Base-by-base conservation (phyloP, 1,140 invertebrate genomes). In the Zaprionus nigranus region DNA sequence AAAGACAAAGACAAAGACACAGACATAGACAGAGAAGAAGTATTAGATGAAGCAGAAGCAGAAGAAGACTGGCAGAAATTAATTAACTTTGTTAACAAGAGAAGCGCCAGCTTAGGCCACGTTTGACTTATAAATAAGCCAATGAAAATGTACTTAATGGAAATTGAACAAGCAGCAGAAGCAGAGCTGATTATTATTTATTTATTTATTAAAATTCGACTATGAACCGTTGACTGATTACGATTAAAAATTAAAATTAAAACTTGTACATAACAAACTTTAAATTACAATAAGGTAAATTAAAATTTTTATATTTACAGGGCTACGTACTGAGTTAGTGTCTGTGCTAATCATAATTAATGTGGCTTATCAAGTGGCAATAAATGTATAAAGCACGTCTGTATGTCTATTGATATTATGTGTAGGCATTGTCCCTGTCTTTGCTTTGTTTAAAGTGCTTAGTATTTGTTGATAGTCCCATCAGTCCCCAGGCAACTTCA, bases 81-180 rank as follows among this genome's bases (percentile, higher is more conserved):
- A 72, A 72, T 65, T 65, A 34, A 65, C 43, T 72, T 66, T 66
- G 28, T 30, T 59, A 59, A 65, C 24, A 26, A 57, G 34, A 26
- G 26, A 61, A 46, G 20, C 46, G 46, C 20, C 17, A 24, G 34
- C 26, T 38, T 40, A 49, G 36, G 38, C 36, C 28, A 34, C 56
- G 38, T 30, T 26, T 3, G n/a, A 66, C 20, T 24, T 64, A 54
- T 51, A 20, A 22, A 51, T 51, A 51, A 51, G 22, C 46, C 20
- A 51, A 51, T 51, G 46, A 24, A 51, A 5, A n/a, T 46, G 40
- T 51, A 51, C 46, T 51, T 46, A 46, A 46, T 46, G n/a, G 40
- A 46, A 51, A 51, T 51, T 20, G 46, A 24, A 51, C 11, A 20
- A 11, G 46, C 20, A 5, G 6, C n/a, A 20, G 17, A 11, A 5